Evolutionary conservation across 30 jellyfish, hydroid and myxozoan species (phyloP), one percentile per base, ranked within the genome.

Genomic region (Phacellophora camtschatica): DNA sequence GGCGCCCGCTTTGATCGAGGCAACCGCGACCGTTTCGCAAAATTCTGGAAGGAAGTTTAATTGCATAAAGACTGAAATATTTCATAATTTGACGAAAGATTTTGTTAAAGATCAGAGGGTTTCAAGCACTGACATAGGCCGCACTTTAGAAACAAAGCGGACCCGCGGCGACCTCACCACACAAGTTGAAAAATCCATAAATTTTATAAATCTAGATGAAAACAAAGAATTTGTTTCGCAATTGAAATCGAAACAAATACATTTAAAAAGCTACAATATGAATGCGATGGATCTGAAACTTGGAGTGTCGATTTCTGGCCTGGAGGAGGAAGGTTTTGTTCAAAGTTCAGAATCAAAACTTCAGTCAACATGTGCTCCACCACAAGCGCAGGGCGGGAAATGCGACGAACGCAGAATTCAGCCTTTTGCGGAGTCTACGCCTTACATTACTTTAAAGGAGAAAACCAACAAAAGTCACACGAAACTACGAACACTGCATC

Each of bases 1-100:
- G 96, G 96, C 96, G 87, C 96, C 96, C 92, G 96, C 96, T 87
- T 50, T 87, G 84, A 87, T 87, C 32, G 96, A 87, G 88, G 96
- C 92, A 76, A 74, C 89, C 28, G 92, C 90, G 77, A 66, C 82
- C 23, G 92, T 69, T 66, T 76, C 96, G 89, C 85, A 84, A 62
- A 84, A 43, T 64, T 34, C 83, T 7, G 71, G 39, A 45, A 73
- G 80, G 30, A 84, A 84, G 30, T 65, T 66, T 6, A 59, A 51
- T 57, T 45, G 24, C 70, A 45, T 66, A 6, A 64, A 53, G 15
- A 48, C 84, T 3, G 49, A 65, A 33, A 27, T 80, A 62, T 45
- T 80, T 16, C 84, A 80, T 18, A 56, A 67, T 51, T 62, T 80
- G 74, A 67, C 86, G 19, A 54, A 61, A 33, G 63, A 80, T 56